Evolutionary conservation across 2,797 vertebrate genomes (phyloP).

Genomic region (Rhinichthys osculus): DNA sequence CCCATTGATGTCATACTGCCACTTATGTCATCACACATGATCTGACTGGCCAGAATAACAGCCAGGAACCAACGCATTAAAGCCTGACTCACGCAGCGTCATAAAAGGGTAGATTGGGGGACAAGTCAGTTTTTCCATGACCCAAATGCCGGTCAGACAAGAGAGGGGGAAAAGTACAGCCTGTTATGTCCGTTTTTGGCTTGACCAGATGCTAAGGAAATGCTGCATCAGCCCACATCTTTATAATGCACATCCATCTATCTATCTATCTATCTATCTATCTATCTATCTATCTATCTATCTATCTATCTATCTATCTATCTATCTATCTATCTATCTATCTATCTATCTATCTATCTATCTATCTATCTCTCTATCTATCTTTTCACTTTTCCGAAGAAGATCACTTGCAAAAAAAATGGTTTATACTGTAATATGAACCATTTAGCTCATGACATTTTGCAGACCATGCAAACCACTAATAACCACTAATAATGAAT

Average conservation of each 20-base stretch:
- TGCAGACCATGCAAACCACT: neutral
- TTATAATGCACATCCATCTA: neutral
- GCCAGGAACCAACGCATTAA: slow-evolving; percentile 55
- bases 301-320: neutral
- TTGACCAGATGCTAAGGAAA: slow-evolving; percentile 42
- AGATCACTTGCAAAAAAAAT: neutral
- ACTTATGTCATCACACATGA: slow-evolving; percentile 44
- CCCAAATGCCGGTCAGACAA: slow-evolving; percentile 68
- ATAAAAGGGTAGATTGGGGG: slow-evolving; percentile 64
- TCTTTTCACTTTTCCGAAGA: neutral
- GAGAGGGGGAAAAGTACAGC: slow-evolving; percentile 76
- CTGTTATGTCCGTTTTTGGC: slow-evolving; percentile 69
- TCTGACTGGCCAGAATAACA: slow-evolving; percentile 48
- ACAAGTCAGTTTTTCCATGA: slow-evolving; percentile 83
- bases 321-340: neutral
- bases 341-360: neutral
- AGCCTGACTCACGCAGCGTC: slow-evolving; percentile 62
- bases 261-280: neutral
- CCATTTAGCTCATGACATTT: neutral
- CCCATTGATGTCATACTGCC: slow-evolving; percentile 55
- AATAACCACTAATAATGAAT: neutral
- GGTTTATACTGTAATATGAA: neutral
- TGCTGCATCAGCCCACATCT: slow-evolving; percentile 24
- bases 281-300: neutral
- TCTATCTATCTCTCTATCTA: too few relatives aligned